A percentile compares a stretch with the other conserved stretches of the same genome.
Conservation (phyloP, 2,888 invertebrate species). For the Acanthosepion esculentum region DNA sequence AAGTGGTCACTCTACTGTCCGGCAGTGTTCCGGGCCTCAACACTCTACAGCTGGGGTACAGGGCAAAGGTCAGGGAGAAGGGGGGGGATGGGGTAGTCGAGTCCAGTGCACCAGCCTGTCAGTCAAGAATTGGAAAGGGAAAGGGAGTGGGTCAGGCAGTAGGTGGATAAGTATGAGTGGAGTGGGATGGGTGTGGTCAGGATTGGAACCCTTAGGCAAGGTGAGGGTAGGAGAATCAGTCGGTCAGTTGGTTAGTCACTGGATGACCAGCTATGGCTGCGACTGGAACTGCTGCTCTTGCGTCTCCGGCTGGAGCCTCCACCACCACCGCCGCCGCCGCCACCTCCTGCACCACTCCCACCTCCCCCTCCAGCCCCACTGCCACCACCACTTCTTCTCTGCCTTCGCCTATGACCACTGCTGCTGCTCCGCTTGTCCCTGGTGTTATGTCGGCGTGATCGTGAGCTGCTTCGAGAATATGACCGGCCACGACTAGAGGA, state of each 20-base stretch:
- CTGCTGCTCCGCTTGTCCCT: constrained; percentile 38
- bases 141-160: neutral
- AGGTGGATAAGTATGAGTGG: neutral
- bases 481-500: constrained; percentile 42
- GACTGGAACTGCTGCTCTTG: constrained; percentile 45
- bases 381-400: neutral
- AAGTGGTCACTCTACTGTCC: constrained; percentile 21
- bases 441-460: constrained; percentile 34
- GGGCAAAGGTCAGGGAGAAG: neutral
- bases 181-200: neutral
- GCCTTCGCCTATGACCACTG: neutral
- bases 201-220: neutral
- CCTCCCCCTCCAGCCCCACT: neutral
- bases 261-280: constrained; percentile 45
- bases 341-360: neutral
- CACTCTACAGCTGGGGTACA: constrained; percentile 10
- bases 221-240: constrained; percentile 1
- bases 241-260: constrained; percentile 41
- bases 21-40: constrained; percentile 23
- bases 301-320: neutral
- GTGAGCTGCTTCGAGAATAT: constrained; percentile 42
- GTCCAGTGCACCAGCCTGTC: no score
- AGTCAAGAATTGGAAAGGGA: neutral
- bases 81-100: neutral
- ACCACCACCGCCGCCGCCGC: neutral